Base-by-base conservation (phyloP, 1,140 invertebrate species). In the Orchestia grillus region DNA sequence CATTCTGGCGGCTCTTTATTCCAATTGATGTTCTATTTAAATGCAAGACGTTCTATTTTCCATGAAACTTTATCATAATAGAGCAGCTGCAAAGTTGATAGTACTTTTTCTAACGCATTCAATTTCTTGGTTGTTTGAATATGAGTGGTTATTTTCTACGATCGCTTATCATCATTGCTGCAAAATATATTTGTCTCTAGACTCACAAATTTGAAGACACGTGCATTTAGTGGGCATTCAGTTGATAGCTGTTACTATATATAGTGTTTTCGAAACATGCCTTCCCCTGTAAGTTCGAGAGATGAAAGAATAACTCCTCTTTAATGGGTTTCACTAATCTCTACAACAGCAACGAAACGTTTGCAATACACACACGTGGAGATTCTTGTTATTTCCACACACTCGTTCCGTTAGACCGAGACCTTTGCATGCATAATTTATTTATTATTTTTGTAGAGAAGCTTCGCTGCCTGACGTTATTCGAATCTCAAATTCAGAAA, bases 21-120 rank as follows among this genome's bases (percentile, higher is more conserved):
- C 92, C 44, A 44, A 91, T 44, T 42, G 44, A 91, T 91, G 41
- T 91, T 91, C 41, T 91, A 44, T 44, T 43, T 91, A 91, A 91
- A 91, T 91, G 88, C 88, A 91, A 42, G 88, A 44, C 88, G 19
- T 91, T 8, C 88, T 91, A 42, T 42, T 15, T 91, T 44, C 44
- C 44, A 91, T 44, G 88, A 91, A 91, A 43, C 44, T 42, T 91
- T 77, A 36, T 77, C 62, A 77, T 77, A 77, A 15, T 36, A 77
- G 36, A 77, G 36, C 62, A 77, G 62, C 62, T 77, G 62, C 62
- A 77, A 77, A 77, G 62, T 77, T 77, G 28, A 77, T 77, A 77
- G 62, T 36, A 36, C 11, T 77, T 77, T 77, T 77, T 77, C 36
- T 1, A 15, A 1, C 62, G 62, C 62, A 19, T 23, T 36, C 36